Base-by-base conservation (phyloP, 2,797 vertebrate species). In the Poecilia wingei region DNA sequence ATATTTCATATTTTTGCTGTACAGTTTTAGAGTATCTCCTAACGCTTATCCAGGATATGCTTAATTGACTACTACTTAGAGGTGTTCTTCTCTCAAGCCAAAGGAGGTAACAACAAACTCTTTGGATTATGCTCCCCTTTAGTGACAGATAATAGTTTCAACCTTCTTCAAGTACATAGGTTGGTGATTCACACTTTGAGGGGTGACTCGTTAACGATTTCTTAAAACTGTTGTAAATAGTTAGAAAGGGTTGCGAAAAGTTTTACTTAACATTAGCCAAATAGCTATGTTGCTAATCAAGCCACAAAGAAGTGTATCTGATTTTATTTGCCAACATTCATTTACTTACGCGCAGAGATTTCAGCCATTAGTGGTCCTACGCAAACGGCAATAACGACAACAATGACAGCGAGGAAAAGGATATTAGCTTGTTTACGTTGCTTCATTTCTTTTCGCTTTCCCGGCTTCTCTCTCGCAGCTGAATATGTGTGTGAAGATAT, bases 321-420 rank as follows among this genome's bases (percentile, higher is more conserved):
- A 39, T 18, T 64, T 6, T 12, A 25, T 25, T 51, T 25, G 6
- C 41, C 77, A 61, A 41, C n/a, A 18, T 71, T 36, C 20, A 25
- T 0, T 7, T 78, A 96, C 96, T 94, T 87, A 96, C 96, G 77
- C 5, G 70, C 25, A n/a, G 87, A 82, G 9, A 83, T 59, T n/a
- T 93, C 86, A 13, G 94, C 94, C 4, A 89, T 77, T 75, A 96
- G 74, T 0, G 94, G 94, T 4, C 69, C 87, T 57, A 89, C 93
- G 43, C 78, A 93, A 1, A 95, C 69, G 0, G 93, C 92, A 2
- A 91, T 69, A 3, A 94, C 9, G 57, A 94, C 88, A 14, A 91
- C 1, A 3, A 72, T 14, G 31, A 51, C 59, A 3, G 91, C 79
- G 0, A 82, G 10, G 3, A 70, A 7, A 74, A 80, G 77, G 53